Evolutionary conservation across 2,113 vertebrate species (phyloP).

Genomic region (Triplophysa dalaica): DNA sequence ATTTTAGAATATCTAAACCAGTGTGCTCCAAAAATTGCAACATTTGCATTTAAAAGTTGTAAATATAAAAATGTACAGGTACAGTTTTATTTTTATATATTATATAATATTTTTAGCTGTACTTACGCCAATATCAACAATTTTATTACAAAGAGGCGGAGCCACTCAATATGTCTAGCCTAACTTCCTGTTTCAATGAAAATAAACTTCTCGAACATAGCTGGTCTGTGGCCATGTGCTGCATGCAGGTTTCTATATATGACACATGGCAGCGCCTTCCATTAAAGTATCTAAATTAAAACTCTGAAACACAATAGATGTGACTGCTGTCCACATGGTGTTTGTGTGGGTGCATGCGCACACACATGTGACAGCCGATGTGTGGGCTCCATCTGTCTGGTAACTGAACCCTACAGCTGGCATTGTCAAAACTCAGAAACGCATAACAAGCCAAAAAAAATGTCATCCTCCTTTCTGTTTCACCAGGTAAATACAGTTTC

Average conservation of each 20-base stretch:
- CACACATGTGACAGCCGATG: not conserved
- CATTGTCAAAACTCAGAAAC: slow-evolving; percentile 26
- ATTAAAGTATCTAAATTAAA: slow-evolving; percentile 16
- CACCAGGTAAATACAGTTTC: not conserved
- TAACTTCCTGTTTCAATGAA: too few species aligned
- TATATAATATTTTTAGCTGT: too few species aligned
- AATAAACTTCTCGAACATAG: too few species aligned
- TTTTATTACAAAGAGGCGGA: too few species aligned
- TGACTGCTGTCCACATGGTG: not conserved
- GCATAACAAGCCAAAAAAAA: slow-evolving; percentile 6
- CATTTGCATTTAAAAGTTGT: too few species aligned
- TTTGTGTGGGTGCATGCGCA: not conserved
- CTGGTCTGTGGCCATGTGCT: not conserved
- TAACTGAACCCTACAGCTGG: slow-evolving; percentile 24
- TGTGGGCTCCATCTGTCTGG: slow-evolving; percentile 1
- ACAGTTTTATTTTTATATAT: too few species aligned
- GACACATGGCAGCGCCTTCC: not conserved
- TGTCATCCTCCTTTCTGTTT: not conserved
- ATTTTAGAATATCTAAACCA: too few species aligned
- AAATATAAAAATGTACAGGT: too few species aligned
- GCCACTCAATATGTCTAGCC: too few species aligned
- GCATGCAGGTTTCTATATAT: not conserved
- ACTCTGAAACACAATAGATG: not conserved
- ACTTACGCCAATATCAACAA: too few species aligned
- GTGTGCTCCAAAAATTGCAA: too few species aligned